A percentile compares a stretch with the other conserved stretches of the same genome.
phyloP scores from a whole-genome alignment of 2,888 invertebrate species.

The Horisme vitalbata region DNA sequence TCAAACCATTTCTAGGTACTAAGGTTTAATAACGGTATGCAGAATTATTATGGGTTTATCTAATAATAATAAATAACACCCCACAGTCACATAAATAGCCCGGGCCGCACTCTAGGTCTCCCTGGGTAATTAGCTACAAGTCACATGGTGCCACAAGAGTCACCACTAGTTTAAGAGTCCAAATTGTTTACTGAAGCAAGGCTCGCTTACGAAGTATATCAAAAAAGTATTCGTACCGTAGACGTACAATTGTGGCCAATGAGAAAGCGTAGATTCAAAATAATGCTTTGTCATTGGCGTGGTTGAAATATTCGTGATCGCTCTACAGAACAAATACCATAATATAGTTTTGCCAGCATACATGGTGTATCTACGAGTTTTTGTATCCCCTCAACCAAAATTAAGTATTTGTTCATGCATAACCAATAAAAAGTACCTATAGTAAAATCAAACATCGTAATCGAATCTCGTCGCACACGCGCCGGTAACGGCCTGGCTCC shows the following conservation, averaged over 20 bases:
- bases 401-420: slow-evolving; percentile 28
- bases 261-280: too few relatives aligned
- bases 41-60: slow-evolving; percentile 5
- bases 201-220: too few relatives aligned
- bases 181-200: too few relatives aligned
- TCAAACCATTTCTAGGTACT: too few relatives aligned
- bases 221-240: too few relatives aligned
- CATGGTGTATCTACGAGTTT: not conserved
- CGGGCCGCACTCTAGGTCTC: slow-evolving; percentile 22
- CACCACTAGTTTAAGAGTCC: too few relatives aligned
- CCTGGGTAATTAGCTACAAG: slow-evolving; percentile 10
- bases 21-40: slow-evolving; percentile 3
- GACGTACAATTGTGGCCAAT: too few relatives aligned
- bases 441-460: slow-evolving; percentile 40
- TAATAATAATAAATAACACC: slow-evolving; percentile 22
- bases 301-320: too few relatives aligned
- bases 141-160: slow-evolving; percentile 14
- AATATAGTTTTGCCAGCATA: not conserved
- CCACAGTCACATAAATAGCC: slow-evolving; percentile 19
- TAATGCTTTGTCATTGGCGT: too few relatives aligned
- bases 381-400: slow-evolving; percentile 19
- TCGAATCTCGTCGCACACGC: slow-evolving; percentile 44
- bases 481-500: slow-evolving; percentile 44
- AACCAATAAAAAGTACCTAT: slow-evolving; percentile 30
- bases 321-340: too few relatives aligned